Evolutionary conservation across 2,888 invertebrate genomes (phyloP), one percentile per base, ranked within the genome.

Genomic region (Chymomyza fuscimana): DNA sequence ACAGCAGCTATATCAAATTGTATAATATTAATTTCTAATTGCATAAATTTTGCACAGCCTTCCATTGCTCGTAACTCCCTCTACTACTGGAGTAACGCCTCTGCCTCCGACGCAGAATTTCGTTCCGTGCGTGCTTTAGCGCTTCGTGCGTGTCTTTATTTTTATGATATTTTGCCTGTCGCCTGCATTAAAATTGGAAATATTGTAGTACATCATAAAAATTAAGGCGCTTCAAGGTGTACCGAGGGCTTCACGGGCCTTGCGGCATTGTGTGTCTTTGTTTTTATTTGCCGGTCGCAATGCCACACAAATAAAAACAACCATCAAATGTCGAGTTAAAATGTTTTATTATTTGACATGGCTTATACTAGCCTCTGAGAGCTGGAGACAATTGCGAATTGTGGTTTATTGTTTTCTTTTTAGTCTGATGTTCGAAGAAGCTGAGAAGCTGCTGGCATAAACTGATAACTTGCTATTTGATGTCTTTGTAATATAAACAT

Each of bases 1-100:
- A 66, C 73, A 74, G 58, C 63, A 54, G 69, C 50, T 72, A 72
- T 76, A 83, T 81, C 83, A 84, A 84, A 84, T 84, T 81, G 80
- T 76, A 89, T 89, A 87, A 90, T 89, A 90, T 90, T 87, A 89
- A 89, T 89, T 89, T 90, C 88, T 90, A 90, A 90, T 90, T 90
- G 90, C 84, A 90, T 90, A 90, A 89, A 90, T 90, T 90, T 79
- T 64, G 72, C 78, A 73, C 73, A 77, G 77, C 65, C 62, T 60
- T 73, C 61, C 63, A 1, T 12, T 4, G 40, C 40, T 84, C 51
- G 86, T 79, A 81, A 83, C 68, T 25, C 54, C 54, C 16, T 12
- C 16, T n/a, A 36, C 19, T 62, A 59, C 16, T 40, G 68, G 76
- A 76, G 36, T 4, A 32, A 12, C 40, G 40, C 40, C 40, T 46